Conservation (phyloP, 64 coral and sea anemone species). For the Actinia equina region DNA sequence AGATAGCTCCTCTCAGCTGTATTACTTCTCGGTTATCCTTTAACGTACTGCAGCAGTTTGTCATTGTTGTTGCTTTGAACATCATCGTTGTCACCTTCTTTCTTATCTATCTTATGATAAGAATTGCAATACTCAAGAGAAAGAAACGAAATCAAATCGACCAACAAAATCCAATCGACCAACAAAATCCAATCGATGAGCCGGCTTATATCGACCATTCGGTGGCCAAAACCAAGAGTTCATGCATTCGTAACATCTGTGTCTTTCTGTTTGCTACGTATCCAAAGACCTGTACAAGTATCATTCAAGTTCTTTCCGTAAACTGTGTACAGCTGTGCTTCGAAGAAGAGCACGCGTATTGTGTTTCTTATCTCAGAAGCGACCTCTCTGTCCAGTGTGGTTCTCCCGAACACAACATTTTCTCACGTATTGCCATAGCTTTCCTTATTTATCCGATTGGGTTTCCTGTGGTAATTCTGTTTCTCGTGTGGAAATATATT, state of each 20-base stretch:
- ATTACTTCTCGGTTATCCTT: conserved; percentile 28
- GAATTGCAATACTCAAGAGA: conserved; percentile 9
- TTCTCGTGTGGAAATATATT: conserved; percentile 57
- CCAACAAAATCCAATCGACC: too few species aligned
- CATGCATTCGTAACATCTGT: conserved; percentile 42
- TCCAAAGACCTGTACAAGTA: conserved; percentile 36
- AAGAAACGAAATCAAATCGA: conserved; percentile 19
- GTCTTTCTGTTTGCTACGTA: conserved; percentile 23
- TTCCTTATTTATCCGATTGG: conserved; percentile 62
- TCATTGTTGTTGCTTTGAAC: conserved; percentile 33
- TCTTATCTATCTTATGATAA: conserved; percentile 37
- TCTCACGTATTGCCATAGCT: conserved; percentile 35
- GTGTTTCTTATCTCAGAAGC: conserved; percentile 4
- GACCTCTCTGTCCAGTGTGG: conserved; percentile 40
- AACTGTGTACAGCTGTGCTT: conserved; percentile 32
- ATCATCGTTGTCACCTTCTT: conserved; percentile 23
- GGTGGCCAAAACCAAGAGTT: conserved; percentile 29
- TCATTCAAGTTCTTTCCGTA: conserved; percentile 30
- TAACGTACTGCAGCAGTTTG: conserved; percentile 39
- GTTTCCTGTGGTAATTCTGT: conserved; percentile 55
- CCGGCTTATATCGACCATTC: not conserved
- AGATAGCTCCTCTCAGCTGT: conserved; percentile 69
- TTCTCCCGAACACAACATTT: conserved; percentile 19
- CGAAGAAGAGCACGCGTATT: not conserved
- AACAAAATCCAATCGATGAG: too few species aligned